Evolutionary conservation across 2,113 vertebrate species (phyloP).

Genomic region (Calonectris borealis): DNA sequence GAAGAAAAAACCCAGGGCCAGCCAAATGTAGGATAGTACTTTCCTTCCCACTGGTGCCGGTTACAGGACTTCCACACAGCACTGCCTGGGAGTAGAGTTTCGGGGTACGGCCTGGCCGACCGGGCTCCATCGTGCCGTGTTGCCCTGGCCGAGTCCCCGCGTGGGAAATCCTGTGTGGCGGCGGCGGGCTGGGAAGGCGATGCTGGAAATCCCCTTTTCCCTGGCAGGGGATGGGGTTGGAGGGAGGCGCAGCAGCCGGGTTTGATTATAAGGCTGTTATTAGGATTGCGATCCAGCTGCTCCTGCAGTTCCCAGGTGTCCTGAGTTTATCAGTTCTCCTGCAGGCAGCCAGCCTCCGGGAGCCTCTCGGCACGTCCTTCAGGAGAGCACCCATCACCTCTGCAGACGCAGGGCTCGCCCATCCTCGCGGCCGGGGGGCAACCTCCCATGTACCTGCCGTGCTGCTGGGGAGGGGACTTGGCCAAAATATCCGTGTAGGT

Average conservation of each 20-base stretch:
- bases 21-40: not conserved
- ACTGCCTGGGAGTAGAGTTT: not conserved
- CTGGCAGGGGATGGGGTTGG: not conserved
- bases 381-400: not conserved
- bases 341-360: not conserved
- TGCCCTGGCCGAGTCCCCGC: not conserved
- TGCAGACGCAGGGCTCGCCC: not conserved
- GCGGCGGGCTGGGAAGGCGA: not conserved
- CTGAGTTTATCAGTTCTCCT: not conserved
- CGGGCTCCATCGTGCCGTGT: fast-evolving
- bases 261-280: not conserved
- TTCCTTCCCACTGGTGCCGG: not conserved
- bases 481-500: not conserved
- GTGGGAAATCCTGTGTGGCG: fast-evolving
- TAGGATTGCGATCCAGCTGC: not conserved
- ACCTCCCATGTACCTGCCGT: fast-evolving
- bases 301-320: not conserved
- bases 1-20: not conserved
- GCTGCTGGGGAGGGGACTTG: not conserved
- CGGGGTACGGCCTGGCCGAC: fast-evolving
- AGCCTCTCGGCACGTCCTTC: not conserved
- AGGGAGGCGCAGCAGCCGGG: not conserved
- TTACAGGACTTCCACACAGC: not conserved
- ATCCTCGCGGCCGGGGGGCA: fast-evolving
- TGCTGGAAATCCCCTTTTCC: not conserved